Conservation (phyloP, 2,888 invertebrate species). For the Cantharis rufa region DNA sequence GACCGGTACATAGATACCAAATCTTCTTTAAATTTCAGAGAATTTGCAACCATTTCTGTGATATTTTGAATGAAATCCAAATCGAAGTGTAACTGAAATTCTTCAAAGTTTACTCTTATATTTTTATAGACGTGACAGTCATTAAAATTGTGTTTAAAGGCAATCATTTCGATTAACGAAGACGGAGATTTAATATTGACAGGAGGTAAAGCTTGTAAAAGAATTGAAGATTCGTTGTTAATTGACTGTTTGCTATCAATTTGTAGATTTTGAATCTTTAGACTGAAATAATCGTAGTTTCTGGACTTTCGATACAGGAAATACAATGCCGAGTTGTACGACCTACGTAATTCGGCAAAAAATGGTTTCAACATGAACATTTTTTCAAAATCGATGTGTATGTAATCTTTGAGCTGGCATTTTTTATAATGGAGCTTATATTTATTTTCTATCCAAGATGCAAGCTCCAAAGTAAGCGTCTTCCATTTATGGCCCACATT, state of each 20-base stretch:
- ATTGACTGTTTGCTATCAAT: slow-evolving; percentile 66
- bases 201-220: slow-evolving; percentile 56
- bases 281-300: slow-evolving; percentile 68
- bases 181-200: slow-evolving; percentile 59
- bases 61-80: slow-evolving; percentile 68
- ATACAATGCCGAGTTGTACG: slow-evolving; percentile 76
- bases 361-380: slow-evolving; percentile 89
- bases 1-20: slow-evolving; percentile 59
- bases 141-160: slow-evolving; percentile 59
- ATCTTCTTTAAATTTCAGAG: slow-evolving; percentile 63
- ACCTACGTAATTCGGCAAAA: slow-evolving; percentile 75
- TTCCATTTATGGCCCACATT: slow-evolving; percentile 82
- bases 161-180: slow-evolving; percentile 65
- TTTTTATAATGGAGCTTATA: slow-evolving; percentile 70
- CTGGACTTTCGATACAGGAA: slow-evolving; percentile 72
- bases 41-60: slow-evolving; percentile 61
- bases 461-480: slow-evolving; percentile 73
- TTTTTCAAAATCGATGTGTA: slow-evolving; percentile 78
- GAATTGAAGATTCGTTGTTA: slow-evolving; percentile 39
- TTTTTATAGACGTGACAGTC: slow-evolving; percentile 65
- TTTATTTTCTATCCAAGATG: slow-evolving; percentile 82
- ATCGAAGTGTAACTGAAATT: slow-evolving; percentile 71
- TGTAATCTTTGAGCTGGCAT: slow-evolving; percentile 77
- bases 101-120: slow-evolving; percentile 67
- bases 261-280: slow-evolving; percentile 70